phyloP scores from a whole-genome alignment of 2,113 vertebrate species.

The Seriola aureovittata region DNA sequence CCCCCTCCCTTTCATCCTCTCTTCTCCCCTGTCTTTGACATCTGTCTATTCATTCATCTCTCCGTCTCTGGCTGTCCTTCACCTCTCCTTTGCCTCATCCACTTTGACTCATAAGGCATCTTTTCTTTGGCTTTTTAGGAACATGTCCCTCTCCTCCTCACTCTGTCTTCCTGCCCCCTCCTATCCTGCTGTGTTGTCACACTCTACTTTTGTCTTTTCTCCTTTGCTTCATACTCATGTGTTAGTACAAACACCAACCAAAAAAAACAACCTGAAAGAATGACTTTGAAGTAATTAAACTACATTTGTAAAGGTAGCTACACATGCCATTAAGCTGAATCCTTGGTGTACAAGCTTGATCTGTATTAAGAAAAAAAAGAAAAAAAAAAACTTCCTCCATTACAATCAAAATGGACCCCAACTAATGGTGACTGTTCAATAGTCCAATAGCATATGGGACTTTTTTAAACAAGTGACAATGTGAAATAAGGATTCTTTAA shows the following conservation, averaged over 20 bases:
- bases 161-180: constrained; percentile 23
- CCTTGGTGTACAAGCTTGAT: background rate
- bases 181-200: background rate
- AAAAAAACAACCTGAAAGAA: constrained; percentile 9
- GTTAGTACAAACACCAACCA: background rate
- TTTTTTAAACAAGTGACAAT: background rate
- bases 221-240: background rate
- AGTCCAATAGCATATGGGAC: background rate
- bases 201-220: background rate
- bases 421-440: background rate
- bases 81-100: constrained; percentile 60
- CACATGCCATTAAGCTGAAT: background rate
- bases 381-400: too few species aligned
- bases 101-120: constrained; percentile 15
- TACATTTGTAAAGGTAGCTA: constrained; percentile 1
- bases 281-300: constrained; percentile 21
- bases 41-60: constrained; percentile 46
- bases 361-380: too few species aligned
- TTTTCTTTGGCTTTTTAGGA: constrained; percentile 39
- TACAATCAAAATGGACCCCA: background rate
- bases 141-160: background rate
- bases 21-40: constrained; percentile 24
- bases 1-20: constrained; percentile 15
- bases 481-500: background rate
- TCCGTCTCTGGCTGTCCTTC: constrained; percentile 52